Evolutionary conservation across 2,113 vertebrate species (phyloP).

Genomic region (Chloropsis hardwickii): DNA sequence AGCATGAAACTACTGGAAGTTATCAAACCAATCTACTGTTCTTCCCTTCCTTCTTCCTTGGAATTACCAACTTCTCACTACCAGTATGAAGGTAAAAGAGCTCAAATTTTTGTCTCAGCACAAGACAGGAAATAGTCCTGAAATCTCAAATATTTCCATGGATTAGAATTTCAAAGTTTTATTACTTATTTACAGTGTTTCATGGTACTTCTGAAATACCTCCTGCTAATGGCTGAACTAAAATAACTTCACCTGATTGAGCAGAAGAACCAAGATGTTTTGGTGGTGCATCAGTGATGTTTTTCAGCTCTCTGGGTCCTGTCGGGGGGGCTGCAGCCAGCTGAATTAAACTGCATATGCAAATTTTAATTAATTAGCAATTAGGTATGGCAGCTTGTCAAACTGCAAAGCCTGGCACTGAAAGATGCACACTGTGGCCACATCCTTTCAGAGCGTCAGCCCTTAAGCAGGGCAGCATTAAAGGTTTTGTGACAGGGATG

Average conservation of each 20-base stretch:
- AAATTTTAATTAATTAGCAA: constrained; percentile 41
- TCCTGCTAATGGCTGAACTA: not conserved
- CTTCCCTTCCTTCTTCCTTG: not conserved
- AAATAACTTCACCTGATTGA: not conserved
- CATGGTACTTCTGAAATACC: not conserved
- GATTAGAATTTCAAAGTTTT: not conserved
- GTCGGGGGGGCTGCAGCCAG: not conserved
- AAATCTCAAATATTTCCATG: not conserved
- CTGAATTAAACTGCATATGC: not conserved
- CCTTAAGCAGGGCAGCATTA: not conserved
- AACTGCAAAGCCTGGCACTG: not conserved
- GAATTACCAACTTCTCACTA: not conserved
- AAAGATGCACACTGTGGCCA: not conserved
- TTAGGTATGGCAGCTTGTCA: constrained; percentile 32
- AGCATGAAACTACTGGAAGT: not conserved
- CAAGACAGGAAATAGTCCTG: not conserved
- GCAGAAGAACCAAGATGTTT: not conserved
- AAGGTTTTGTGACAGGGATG: not conserved
- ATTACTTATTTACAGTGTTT: not conserved
- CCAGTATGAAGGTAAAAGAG: not conserved
- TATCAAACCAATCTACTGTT: not conserved
- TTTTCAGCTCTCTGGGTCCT: not conserved
- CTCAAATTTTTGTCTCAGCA: not conserved
- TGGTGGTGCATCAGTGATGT: not conserved
- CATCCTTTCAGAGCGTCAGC: accelerated